Evolutionary conservation across 2,888 invertebrate genomes (phyloP), one percentile per base, ranked within the genome.

Genomic region (Drosophila dives): DNA sequence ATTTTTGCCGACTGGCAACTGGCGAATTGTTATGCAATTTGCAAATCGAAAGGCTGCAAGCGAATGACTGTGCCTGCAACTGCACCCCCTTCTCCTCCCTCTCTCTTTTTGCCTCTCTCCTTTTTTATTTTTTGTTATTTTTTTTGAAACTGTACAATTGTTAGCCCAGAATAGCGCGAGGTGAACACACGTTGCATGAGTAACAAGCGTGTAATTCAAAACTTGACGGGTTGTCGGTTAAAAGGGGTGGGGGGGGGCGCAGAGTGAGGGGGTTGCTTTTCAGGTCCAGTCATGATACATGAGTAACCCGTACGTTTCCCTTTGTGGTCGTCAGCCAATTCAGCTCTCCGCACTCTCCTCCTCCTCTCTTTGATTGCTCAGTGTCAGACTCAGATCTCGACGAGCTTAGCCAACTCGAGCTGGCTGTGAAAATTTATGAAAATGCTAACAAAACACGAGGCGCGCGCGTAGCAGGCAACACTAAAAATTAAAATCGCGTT

Each of bases 131-230:
- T 38, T 4, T 17, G 2, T 20, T 58, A n/a, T 42, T 49, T 55
- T 56, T 55, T 53, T 54, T 38, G 55, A 62, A 65, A 61, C 72
- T 62, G 36, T 29, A 61, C 81, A 66, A 64, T 73, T 80, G 81
- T 77, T 80, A 32, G 63, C 64, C 68, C 65, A 68, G 72, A 72
- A 76, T 64, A 29, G 29, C 51, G 69, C 55, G 64, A 66, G 78
- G 68, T 68, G 72, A 72, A 61, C 68, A 65, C 67, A 62, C 82
- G 72, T 79, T 79, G 82, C 77, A 87, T 87, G 87, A 87, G 82
- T 89, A 85, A 87, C 89, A 87, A 81, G 85, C 85, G 73, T 89
- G 80, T 85, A 87, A 84, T 87, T 79, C 60, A 61, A 68, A 72
- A 51, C 69, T 38, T 50, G 61, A 61, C 29, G 10, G 26, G 32